Evolutionary conservation across 2,888 invertebrate species (phyloP), one percentile per base, ranked within the genome.

Genomic region (Melanotus villosus): DNA sequence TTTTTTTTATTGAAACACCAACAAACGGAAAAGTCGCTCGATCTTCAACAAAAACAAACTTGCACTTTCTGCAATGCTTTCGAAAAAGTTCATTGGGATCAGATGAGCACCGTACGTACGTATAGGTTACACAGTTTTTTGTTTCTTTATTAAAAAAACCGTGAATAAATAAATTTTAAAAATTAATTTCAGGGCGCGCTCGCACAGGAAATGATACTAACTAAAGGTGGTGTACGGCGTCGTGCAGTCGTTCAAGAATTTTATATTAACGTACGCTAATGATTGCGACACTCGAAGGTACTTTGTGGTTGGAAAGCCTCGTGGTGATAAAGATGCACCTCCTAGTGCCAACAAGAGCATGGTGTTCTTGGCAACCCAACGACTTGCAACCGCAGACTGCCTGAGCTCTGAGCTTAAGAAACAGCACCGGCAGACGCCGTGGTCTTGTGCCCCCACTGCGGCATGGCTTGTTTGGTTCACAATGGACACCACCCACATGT

Each of bases 391-490:
- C 67, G 70, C 70, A 70, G 70, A 70, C 70, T 70, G 70, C 63
- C 67, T 67, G 57, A 67, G 66, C 70, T 70, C 67, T 67, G 57
- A 67, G 66, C 70, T 70, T 67, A 70, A 70, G 70, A 70, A 60
- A 60, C 45, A 26, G 43, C 57, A 67, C 64, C 64, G 66, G 59
- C 65, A 64, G 59, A 70, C 70, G 67, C 63, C 47, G 47, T 68
- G 58, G 54, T 64, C 65, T 70, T 65, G 50, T 67, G 70, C 67
- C 67, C 70, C 70, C 70, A 67, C 70, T 70, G 70, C 70, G 67
- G 63, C 60, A 41, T 56, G 43, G 62, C 70, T 58, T 47, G 70
- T 60, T 70, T 70, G 50, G 64, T 63, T 66, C 59, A 70, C 67
- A 70, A 70, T 70, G 70, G 59, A 67, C 70, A 67, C 43, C 66